These are phyloP conservation scores for Pollicipes pollicipes DNA, from an alignment of 1,140 invertebrate genomes.

Conservation along the genomic window DNA sequence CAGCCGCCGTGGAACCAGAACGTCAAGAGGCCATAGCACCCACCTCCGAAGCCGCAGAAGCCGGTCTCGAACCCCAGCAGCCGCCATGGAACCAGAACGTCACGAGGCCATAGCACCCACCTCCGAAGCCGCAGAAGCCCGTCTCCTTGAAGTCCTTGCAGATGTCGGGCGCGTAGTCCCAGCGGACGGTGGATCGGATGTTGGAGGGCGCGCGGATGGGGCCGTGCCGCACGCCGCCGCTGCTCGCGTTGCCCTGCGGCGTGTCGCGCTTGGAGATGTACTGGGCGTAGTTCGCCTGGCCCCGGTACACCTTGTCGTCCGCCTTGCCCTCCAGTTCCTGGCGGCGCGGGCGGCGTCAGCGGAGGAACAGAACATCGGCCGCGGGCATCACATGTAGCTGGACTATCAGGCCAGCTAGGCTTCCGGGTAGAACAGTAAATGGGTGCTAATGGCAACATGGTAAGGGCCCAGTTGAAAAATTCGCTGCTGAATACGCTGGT, in stretches of 20 bases:
- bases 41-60: slow-evolving; percentile 97
- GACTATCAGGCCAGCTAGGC: too few relatives aligned
- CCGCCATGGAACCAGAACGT: too few relatives aligned
- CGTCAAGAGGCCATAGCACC: too few relatives aligned
- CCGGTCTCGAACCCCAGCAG: too few relatives aligned
- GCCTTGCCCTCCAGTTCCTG: slow-evolving; percentile 72
- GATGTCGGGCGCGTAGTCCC: slow-evolving; percentile 99
- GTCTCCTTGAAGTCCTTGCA: slow-evolving; percentile 99
- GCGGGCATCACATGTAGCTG: too few relatives aligned
- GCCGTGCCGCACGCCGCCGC: slow-evolving; percentile 72
- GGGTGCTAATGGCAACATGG: too few relatives aligned
- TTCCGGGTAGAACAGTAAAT: too few relatives aligned
- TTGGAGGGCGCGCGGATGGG: slow-evolving; percentile 91
- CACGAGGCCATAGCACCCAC: too few relatives aligned
- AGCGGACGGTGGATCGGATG: slow-evolving; percentile 82
- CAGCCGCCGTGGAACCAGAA: too few relatives aligned
- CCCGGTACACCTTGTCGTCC: slow-evolving; percentile 90
- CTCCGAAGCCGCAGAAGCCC: slow-evolving; percentile 97
- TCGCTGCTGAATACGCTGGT: too few relatives aligned
- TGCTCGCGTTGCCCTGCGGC: slow-evolving; percentile 74
- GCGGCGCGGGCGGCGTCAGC: slow-evolving; percentile 14
- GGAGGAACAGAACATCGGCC: slow-evolving; percentile 8
- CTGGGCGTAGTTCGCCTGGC: slow-evolving; percentile 84
- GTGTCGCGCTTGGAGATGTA: slow-evolving; percentile 93
- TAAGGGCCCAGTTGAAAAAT: too few relatives aligned